Conservation (phyloP, 2,113 vertebrate species). For the Cyanoderma ruficeps region DNA sequence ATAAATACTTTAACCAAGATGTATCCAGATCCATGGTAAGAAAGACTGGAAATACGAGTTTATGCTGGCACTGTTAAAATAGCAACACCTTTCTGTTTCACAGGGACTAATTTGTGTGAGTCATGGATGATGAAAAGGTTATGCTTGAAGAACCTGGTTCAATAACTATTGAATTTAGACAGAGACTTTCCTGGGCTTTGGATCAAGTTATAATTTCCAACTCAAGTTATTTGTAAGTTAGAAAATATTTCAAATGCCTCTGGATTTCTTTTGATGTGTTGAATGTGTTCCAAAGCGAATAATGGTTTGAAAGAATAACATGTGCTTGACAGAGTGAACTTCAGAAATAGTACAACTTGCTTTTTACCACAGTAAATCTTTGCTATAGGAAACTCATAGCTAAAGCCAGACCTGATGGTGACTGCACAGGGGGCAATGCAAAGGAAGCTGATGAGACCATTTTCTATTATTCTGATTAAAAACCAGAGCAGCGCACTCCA, state of each 20-base stretch:
- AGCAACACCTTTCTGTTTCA: neutral
- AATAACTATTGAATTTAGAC: slow-evolving; percentile 43
- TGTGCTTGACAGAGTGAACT: neutral
- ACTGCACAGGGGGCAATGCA: neutral
- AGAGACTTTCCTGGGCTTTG: slow-evolving; percentile 2
- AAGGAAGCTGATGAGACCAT: neutral
- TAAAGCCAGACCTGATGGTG: neutral
- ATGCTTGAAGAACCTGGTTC: slow-evolving; percentile 36
- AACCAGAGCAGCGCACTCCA: neutral
- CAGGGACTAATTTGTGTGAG: neutral
- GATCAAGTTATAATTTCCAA: slow-evolving; percentile 12
- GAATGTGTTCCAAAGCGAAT: neutral
- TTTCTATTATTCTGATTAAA: neutral
- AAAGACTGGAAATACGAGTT: neutral
- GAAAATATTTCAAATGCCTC: slow-evolving; percentile 34
- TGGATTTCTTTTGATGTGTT: slow-evolving; percentile 32
- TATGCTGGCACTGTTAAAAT: neutral
- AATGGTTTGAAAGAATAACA: neutral
- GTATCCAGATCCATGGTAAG: neutral
- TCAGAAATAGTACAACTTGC: neutral
- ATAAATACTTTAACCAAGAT: neutral
- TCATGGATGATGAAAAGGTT: slow-evolving; percentile 5
- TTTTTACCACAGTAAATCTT: neutral
- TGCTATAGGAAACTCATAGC: neutral
- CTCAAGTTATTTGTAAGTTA: neutral